Conservation (phyloP, 2,888 invertebrate species). For the Lithophane semibrunnea region DNA sequence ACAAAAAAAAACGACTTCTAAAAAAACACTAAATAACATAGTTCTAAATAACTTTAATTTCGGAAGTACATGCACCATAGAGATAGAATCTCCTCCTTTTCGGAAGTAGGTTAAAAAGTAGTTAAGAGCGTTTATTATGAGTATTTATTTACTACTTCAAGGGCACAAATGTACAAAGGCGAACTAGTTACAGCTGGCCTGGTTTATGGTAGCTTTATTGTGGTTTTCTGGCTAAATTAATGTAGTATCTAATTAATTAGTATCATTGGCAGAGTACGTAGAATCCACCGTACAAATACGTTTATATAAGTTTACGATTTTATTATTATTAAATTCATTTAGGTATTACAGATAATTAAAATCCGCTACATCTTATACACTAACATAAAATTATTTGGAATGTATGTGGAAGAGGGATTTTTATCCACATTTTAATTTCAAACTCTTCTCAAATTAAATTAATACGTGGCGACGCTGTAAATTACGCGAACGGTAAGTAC, state of each 20-base stretch:
- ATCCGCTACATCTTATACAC: too few species aligned
- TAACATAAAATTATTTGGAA: too few species aligned
- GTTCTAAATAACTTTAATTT: too few species aligned
- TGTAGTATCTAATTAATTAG: neutral
- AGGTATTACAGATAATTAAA: too few species aligned
- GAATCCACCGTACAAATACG: neutral
- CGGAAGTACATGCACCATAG: too few species aligned
- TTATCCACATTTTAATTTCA: neutral
- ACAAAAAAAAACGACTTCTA: too few species aligned
- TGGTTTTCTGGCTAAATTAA: neutral
- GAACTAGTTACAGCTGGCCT: neutral
- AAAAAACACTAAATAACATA: too few species aligned
- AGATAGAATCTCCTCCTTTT: too few species aligned
- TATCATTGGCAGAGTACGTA: neutral
- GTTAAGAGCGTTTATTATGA: neutral
- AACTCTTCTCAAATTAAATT: neutral
- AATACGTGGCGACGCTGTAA: constrained; percentile 22
- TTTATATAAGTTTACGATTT: neutral
- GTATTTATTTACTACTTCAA: neutral
- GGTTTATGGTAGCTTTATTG: neutral
- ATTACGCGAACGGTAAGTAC: constrained; percentile 59
- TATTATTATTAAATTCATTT: too few species aligned
- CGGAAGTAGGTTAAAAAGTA: neutral
- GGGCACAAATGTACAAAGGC: neutral
- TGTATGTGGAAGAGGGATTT: neutral